Evolutionary conservation across 2,797 vertebrate species (phyloP).

Genomic region (Poecilia wingei): DNA sequence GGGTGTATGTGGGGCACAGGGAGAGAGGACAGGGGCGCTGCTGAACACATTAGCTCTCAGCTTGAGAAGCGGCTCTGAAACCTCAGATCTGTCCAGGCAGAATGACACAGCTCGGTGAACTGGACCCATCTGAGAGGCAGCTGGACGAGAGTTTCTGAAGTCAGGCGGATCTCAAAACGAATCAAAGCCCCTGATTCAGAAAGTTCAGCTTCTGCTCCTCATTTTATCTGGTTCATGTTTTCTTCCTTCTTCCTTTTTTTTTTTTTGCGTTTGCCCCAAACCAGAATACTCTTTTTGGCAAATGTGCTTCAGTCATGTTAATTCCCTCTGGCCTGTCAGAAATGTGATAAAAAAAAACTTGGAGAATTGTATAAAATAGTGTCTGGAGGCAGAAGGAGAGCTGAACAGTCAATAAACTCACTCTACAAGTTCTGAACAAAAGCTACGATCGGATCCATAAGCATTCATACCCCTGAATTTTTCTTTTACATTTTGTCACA

Average conservation of each 20-base stretch:
- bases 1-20: conserved; percentile 77
- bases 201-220: conserved; percentile 18
- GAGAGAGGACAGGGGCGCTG: conserved; percentile 56
- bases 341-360: conserved; percentile 53
- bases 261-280: conserved; percentile 17
- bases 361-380: conserved; percentile 48
- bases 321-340: conserved; percentile 49
- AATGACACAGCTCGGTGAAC: conserved; percentile 62
- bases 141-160: conserved; percentile 49
- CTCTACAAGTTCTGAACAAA: conserved; percentile 19
- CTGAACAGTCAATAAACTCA: conserved; percentile 51
- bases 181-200: conserved; percentile 54
- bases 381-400: conserved; percentile 36
- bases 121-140: conserved; percentile 55
- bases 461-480: not conserved
- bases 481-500: not conserved
- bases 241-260: conserved; percentile 20
- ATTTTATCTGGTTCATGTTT: conserved; percentile 29
- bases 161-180: conserved; percentile 48
- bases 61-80: conserved; percentile 60
- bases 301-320: conserved; percentile 58
- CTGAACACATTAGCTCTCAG: conserved; percentile 52
- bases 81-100: conserved; percentile 53
- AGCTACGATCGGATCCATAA: not conserved
- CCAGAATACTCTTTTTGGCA: conserved; percentile 42